phyloP scores from a whole-genome alignment of 2,888 invertebrate species.

The Schrankia costaestrigalis region DNA sequence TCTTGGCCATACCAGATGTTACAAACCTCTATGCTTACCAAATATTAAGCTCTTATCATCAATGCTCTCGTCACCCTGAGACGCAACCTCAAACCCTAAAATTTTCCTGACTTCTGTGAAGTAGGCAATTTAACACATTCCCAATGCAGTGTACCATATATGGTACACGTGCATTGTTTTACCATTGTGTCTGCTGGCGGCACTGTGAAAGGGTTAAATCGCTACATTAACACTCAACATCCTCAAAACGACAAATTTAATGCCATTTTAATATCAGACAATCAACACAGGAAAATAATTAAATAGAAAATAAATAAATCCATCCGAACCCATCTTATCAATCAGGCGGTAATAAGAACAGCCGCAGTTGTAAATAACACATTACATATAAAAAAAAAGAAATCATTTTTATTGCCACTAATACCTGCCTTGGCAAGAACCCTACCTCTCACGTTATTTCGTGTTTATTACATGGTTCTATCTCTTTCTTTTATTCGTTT shows the following conservation, averaged over 20 bases:
- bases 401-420: conserved; percentile 42
- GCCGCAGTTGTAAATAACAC: conserved; percentile 31
- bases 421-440: conserved; percentile 33
- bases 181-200: no score
- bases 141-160: no score
- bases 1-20: no score
- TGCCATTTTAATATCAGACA: background rate
- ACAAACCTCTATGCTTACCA: no score
- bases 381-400: conserved; percentile 34
- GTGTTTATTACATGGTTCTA: conserved; percentile 25
- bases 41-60: no score
- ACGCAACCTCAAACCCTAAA: no score
- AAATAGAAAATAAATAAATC: conserved; percentile 2
- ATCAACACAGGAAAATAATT: background rate
- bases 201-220: no score
- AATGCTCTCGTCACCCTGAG: no score
- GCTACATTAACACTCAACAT: no score
- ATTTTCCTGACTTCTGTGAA: no score
- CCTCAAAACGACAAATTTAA: background rate
- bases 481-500: conserved; percentile 24
- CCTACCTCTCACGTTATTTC: conserved; percentile 26
- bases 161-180: no score
- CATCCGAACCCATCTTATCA: conserved; percentile 23
- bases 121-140: no score
- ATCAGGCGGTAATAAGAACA: conserved; percentile 21